phyloP scores from a whole-genome alignment of 1,140 invertebrate genomes.

The Teleopsis dalmanni region DNA sequence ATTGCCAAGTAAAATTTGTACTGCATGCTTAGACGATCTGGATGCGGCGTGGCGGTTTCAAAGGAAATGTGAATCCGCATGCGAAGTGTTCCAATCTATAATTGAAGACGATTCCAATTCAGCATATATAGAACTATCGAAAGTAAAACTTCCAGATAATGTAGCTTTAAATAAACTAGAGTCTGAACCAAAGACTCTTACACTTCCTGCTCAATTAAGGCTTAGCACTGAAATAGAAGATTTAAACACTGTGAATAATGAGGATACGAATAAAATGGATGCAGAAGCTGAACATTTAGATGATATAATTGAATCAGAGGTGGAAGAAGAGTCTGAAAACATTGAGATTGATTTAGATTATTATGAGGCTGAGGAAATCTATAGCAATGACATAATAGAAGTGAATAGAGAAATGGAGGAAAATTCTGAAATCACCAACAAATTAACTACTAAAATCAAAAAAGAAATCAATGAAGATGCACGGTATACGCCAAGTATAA shows the following conservation, averaged over 20 bases:
- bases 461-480: too few species aligned
- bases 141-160: too few species aligned
- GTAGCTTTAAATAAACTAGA: too few species aligned
- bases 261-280: too few species aligned
- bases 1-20: conserved; percentile 35
- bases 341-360: not conserved
- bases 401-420: not conserved
- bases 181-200: not conserved
- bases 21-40: conserved; percentile 28
- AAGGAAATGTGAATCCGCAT: conserved; percentile 31
- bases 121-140: too few species aligned
- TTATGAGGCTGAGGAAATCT: not conserved
- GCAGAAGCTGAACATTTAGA: not conserved
- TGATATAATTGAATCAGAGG: not conserved
- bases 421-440: not conserved
- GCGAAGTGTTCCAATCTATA: conserved; percentile 23
- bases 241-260: too few species aligned
- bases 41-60: conserved; percentile 32
- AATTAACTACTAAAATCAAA: too few species aligned
- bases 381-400: not conserved
- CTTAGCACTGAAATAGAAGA: not conserved
- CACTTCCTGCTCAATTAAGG: not conserved
- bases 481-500: too few species aligned
- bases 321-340: not conserved
- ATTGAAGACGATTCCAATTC: too few species aligned